Evolutionary conservation across 2,797 vertebrate genomes (phyloP).

Genomic region (Periparus ater): DNA sequence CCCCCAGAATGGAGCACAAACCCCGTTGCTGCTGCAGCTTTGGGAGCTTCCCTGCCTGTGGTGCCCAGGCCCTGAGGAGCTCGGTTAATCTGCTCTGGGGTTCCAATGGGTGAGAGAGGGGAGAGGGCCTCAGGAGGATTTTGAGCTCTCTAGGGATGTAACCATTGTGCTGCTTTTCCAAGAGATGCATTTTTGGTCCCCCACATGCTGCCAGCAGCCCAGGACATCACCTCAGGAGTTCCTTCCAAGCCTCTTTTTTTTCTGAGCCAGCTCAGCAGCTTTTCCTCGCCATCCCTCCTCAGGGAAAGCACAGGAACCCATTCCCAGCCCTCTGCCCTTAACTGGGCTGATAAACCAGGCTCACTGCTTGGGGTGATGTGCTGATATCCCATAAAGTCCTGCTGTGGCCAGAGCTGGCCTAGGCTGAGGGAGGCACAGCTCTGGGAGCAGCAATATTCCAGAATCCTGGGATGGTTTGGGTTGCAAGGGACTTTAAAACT

Average conservation of each 20-base stretch:
- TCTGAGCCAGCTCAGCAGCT: not conserved
- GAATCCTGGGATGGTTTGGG: not conserved
- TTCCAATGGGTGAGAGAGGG: not conserved
- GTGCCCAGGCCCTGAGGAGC: not conserved
- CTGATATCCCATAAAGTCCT: not conserved
- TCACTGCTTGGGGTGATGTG: not conserved
- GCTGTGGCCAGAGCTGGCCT: not conserved
- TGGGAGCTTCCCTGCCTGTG: not conserved
- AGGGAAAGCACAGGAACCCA: not conserved
- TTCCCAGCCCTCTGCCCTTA: not conserved
- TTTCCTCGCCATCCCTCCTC: not conserved
- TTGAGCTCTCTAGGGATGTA: not conserved
- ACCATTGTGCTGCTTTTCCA: not conserved
- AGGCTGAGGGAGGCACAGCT: not conserved
- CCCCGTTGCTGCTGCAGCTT: fast-evolving
- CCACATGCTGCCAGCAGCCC: not conserved
- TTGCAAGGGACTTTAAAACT: not conserved
- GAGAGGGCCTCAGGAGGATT: not conserved
- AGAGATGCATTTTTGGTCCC: not conserved
- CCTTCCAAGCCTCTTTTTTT: not conserved
- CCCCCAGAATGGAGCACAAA: not conserved
- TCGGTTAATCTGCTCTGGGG: not conserved
- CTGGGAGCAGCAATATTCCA: fast-evolving
- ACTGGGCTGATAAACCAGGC: not conserved
- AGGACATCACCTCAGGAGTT: not conserved